These are phyloP conservation scores for Cheirogaleus major DNA, from an alignment of 2,797 vertebrate genomes.

Conservation along the genomic window DNA sequence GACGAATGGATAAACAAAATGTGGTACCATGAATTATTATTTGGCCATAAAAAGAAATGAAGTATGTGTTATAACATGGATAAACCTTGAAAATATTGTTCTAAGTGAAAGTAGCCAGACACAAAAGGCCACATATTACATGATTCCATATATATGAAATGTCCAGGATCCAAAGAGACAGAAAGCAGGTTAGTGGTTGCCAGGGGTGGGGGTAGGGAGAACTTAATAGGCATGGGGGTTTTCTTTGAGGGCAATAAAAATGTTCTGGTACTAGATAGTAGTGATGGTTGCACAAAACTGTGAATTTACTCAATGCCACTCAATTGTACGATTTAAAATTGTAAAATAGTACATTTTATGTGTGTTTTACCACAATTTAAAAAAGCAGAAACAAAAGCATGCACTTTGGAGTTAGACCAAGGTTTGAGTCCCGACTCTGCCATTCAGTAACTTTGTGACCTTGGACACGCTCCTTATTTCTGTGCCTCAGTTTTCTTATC, in stretches of 20 bases:
- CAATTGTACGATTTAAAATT: background rate
- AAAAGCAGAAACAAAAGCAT: background rate
- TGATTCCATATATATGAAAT: background rate
- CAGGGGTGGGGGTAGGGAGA: background rate
- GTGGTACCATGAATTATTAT: background rate
- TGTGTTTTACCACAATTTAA: background rate
- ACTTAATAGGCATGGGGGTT: background rate
- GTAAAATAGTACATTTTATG: background rate
- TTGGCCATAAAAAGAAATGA: constrained; percentile 4
- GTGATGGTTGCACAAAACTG: background rate
- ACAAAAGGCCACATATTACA: background rate
- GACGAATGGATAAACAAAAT: background rate
- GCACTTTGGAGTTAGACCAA: background rate
- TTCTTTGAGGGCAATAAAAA: background rate
- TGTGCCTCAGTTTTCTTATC: background rate
- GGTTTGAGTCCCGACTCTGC: background rate
- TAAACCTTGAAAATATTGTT: background rate
- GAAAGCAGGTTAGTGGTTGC: background rate
- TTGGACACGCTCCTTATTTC: background rate
- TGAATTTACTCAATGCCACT: background rate
- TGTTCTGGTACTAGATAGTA: background rate
- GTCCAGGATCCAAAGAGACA: background rate
- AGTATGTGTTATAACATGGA: background rate
- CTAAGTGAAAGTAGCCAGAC: background rate
- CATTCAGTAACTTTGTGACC: background rate